Evolutionary conservation across 2,888 invertebrate genomes (phyloP).

Genomic region (Xestia xanthographa): DNA sequence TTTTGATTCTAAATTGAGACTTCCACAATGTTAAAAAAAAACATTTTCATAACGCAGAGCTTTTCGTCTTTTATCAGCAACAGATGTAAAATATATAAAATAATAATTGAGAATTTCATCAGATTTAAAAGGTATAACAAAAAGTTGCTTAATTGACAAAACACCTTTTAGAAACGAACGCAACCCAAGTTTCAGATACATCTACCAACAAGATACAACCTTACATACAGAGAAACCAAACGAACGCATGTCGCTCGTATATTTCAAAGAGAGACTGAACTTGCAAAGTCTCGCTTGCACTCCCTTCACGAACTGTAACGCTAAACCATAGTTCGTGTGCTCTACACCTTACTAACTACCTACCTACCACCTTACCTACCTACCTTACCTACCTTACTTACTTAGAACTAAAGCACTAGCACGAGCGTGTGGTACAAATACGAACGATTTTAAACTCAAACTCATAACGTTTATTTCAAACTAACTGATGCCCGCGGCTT

Average conservation of each 20-base stretch:
- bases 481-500: too few species aligned
- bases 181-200: slow-evolving; percentile 4
- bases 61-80: background rate
- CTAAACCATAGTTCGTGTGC: slow-evolving; percentile 42
- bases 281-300: slow-evolving; percentile 29
- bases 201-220: background rate
- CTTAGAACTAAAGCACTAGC: background rate
- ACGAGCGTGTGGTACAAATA: too few species aligned
- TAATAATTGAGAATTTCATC: slow-evolving; percentile 12
- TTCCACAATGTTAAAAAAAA: background rate
- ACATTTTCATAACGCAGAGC: background rate
- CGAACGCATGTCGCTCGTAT: slow-evolving; percentile 42
- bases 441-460: background rate
- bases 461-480: background rate
- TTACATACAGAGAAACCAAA: slow-evolving; percentile 13
- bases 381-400: too few species aligned
- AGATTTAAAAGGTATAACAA: background rate
- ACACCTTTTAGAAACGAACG: background rate
- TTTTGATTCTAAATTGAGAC: background rate
- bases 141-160: background rate
- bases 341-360: slow-evolving; percentile 44
- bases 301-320: slow-evolving; percentile 40
- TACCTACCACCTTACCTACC: too few species aligned
- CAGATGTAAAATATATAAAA: too few species aligned
- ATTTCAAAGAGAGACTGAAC: slow-evolving; percentile 37